These are phyloP conservation scores for Trichosurus vulpecula DNA, from an alignment of 2,797 vertebrate species.

Conservation along the genomic window DNA sequence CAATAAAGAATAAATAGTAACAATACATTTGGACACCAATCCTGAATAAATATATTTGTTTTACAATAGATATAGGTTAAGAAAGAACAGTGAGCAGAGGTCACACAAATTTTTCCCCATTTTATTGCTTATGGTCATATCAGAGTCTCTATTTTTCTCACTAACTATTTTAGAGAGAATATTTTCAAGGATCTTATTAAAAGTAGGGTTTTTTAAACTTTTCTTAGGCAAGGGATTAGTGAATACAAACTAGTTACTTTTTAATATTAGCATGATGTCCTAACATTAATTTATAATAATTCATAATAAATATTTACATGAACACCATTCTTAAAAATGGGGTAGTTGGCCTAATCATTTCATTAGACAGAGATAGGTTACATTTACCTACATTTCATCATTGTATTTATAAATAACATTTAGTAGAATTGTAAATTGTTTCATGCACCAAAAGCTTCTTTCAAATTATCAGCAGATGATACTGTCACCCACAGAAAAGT, in stretches of 20 bases:
- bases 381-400: conserved; percentile 23
- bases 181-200: conserved; percentile 46
- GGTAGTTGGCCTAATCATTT: neutral
- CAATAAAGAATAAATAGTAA: neutral
- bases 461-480: neutral
- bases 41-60: conserved; percentile 25
- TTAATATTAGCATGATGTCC: conserved; percentile 1
- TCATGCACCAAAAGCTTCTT: conserved; percentile 10
- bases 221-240: conserved; percentile 41
- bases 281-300: conserved; percentile 57
- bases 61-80: conserved; percentile 22
- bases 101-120: neutral
- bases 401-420: conserved; percentile 36
- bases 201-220: neutral
- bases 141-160: conserved; percentile 24
- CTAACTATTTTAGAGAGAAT: conserved; percentile 33
- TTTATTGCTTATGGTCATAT: conserved; percentile 14
- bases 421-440: neutral
- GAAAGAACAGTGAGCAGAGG: neutral
- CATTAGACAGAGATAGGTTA: conserved; percentile 10
- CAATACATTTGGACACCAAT: neutral
- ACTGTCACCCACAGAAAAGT: neutral
- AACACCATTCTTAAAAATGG: conserved; percentile 29
- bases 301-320: conserved; percentile 52
- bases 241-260: conserved; percentile 38